A percentile compares a stretch with the other conserved stretches of the same genome.
phyloP scores from a whole-genome alignment of 2,888 invertebrate species.

The Bellardia pandia region DNA sequence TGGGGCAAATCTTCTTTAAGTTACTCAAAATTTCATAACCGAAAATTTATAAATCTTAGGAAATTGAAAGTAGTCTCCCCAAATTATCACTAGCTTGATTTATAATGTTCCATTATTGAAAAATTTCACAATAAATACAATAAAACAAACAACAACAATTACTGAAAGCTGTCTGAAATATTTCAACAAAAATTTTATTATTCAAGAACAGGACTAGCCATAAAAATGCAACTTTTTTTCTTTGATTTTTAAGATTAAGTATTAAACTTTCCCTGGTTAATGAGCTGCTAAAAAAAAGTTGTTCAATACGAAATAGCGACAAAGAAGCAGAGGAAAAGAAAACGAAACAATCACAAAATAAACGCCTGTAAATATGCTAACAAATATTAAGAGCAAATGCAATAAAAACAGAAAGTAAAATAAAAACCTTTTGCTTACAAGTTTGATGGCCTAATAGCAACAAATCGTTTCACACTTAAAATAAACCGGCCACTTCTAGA shows the following conservation, averaged over 20 bases:
- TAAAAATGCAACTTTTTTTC: background rate
- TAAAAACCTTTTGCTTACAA: background rate
- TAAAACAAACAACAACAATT: background rate
- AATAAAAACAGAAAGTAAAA: background rate
- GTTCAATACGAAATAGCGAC: background rate
- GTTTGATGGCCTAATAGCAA: background rate
- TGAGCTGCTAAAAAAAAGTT: background rate
- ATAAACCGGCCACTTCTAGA: background rate
- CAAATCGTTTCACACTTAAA: background rate
- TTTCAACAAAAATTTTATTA: background rate
- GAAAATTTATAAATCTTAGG: no score
- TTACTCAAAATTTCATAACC: no score
- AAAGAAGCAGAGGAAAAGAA: background rate
- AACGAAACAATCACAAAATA: background rate
- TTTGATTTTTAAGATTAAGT: background rate
- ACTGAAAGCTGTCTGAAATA: background rate
- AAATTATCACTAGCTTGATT: no score
- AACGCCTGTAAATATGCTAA: slow-evolving; percentile 26
- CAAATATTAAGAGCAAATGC: background rate
- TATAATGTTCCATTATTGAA: background rate
- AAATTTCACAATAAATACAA: background rate
- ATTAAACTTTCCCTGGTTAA: background rate
- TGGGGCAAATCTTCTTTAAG: no score
- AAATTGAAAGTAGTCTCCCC: no score
- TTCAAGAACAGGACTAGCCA: background rate